These are phyloP conservation scores for Ernsta delagoae DNA, from an alignment of 2,888 invertebrate genomes.

Conservation along the genomic window DNA sequence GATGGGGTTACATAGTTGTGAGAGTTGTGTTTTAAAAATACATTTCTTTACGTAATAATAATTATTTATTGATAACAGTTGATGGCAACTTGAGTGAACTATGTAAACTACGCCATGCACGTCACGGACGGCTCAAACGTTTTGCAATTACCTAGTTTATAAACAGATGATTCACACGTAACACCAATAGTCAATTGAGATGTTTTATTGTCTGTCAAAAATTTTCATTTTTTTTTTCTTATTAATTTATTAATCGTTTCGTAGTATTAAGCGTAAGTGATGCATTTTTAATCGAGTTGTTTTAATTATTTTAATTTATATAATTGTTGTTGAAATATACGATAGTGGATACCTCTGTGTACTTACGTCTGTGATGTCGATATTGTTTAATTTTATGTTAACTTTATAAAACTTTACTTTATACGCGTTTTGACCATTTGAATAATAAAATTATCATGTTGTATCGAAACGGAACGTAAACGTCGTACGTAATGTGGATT, in stretches of 20 bases:
- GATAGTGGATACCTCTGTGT: constrained; percentile 51
- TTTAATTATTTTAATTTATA: constrained; percentile 41
- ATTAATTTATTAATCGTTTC: constrained; percentile 39
- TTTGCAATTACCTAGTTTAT: neutral
- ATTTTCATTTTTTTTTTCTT: constrained; percentile 23
- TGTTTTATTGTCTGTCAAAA: constrained; percentile 11
- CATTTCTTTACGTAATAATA: constrained; percentile 3
- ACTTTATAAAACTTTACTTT: constrained; percentile 39
- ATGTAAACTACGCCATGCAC: neutral
- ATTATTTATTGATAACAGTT: constrained; percentile 1
- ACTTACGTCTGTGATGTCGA: constrained; percentile 64
- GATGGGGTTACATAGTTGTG: constrained; percentile 14
- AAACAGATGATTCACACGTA: constrained; percentile 56
- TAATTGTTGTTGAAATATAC: constrained; percentile 49
- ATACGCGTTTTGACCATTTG: constrained; percentile 11
- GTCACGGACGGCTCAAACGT: constrained; percentile 10
- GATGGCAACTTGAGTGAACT: neutral
- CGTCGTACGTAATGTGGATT: constrained; percentile 30
- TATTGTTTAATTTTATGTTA: constrained; percentile 46
- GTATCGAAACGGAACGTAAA: constrained; percentile 11
- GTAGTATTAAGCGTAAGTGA: constrained; percentile 55
- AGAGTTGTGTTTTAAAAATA: constrained; percentile 1
- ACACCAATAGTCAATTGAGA: constrained; percentile 56
- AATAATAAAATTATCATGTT: neutral
- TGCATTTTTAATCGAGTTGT: constrained; percentile 42